phyloP scores from a whole-genome alignment of 2,888 invertebrate genomes.

The Rotaria socialis region DNA sequence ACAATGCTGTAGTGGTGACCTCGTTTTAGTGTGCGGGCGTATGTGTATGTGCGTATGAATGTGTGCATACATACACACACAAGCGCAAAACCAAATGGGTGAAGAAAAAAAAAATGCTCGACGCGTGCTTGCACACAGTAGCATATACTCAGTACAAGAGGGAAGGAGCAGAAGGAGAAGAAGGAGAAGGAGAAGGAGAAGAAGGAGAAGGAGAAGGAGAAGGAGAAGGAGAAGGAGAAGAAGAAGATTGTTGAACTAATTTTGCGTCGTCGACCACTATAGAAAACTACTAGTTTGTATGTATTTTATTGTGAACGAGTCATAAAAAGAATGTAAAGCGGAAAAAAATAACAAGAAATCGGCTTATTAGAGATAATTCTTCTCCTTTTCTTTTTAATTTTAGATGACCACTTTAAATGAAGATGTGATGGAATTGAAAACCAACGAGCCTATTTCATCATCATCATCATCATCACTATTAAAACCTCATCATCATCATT shows the following conservation, averaged over 20 bases:
- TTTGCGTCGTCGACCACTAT: background rate
- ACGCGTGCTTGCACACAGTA: background rate
- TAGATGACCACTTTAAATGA: background rate
- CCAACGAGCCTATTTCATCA: background rate
- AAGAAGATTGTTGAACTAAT: constrained; percentile 23
- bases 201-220: background rate
- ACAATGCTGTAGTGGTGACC: background rate
- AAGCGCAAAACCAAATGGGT: background rate
- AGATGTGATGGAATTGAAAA: background rate
- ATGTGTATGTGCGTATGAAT: background rate
- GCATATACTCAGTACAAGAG: background rate
- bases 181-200: background rate
- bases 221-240: background rate
- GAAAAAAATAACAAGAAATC: background rate
- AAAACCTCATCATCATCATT: constrained; percentile 2
- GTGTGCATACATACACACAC: background rate
- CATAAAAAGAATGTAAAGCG: background rate
- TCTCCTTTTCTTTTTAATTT: background rate
- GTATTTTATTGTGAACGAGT: background rate
- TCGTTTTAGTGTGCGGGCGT: constrained; percentile 1
- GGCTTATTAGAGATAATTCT: background rate
- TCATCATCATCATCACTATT: background rate
- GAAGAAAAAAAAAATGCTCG: background rate
- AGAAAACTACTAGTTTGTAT: constrained; percentile 2
- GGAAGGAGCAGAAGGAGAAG: background rate